A percentile compares a stretch with the other conserved stretches of the same genome.
These are phyloP conservation scores for Oscheius sp. DNA, from an alignment of 2,888 invertebrate genomes.

Conservation along the genomic window DNA sequence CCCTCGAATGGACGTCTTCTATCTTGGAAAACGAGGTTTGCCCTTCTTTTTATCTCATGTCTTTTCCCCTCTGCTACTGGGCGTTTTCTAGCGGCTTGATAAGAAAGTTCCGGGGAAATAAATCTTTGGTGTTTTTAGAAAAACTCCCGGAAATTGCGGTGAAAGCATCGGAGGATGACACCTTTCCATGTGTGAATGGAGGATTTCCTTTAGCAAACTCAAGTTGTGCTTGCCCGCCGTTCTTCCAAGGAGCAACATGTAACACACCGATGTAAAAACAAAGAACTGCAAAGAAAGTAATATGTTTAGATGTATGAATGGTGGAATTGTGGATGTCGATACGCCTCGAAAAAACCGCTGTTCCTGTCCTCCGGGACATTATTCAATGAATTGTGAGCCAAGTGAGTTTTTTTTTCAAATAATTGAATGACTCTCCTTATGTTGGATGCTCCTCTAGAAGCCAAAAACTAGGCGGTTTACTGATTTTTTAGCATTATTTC, in stretches of 20 bases:
- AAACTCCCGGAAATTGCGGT: background rate
- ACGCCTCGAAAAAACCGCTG: slow-evolving; percentile 35
- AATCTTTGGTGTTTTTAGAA: background rate
- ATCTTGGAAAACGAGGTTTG: background rate
- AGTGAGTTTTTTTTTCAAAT: slow-evolving; percentile 14
- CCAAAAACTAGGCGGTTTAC: too few species aligned
- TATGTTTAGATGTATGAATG: slow-evolving; percentile 34
- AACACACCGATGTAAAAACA: background rate
- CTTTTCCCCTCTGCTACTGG: background rate
- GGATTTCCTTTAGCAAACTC: slow-evolving; percentile 45
- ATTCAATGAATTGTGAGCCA: slow-evolving; percentile 42
- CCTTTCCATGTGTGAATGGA: slow-evolving; percentile 35
- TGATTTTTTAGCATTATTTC: too few species aligned
- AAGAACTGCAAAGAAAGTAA: too few species aligned
- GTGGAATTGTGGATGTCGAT: slow-evolving; percentile 36
- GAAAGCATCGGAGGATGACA: background rate
- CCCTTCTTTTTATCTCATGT: background rate
- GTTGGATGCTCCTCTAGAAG: too few species aligned
- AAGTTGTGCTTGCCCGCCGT: slow-evolving; percentile 41
- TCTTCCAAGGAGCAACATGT: slow-evolving; percentile 37
- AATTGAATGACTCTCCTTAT: too few species aligned
- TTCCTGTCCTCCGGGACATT: slow-evolving; percentile 40
- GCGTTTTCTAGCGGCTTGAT: background rate
- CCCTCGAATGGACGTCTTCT: background rate
- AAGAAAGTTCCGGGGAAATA: background rate